A percentile compares a stretch with the other conserved stretches of the same genome.
Evolutionary conservation across 2,888 invertebrate species (phyloP).

Genomic region (Brenthis ino): DNA sequence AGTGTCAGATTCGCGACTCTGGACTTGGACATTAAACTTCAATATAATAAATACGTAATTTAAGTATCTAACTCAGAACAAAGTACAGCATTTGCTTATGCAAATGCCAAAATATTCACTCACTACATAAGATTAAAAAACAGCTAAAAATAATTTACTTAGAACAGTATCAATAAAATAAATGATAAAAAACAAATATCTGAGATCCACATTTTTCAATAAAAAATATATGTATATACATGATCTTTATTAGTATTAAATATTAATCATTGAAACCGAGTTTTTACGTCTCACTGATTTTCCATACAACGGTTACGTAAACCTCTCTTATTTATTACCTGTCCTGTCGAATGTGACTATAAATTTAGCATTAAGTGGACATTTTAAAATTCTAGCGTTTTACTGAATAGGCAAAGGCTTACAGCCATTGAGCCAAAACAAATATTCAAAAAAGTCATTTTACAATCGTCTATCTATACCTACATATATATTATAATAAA

Average conservation of each 20-base stretch:
- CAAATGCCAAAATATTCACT: background rate
- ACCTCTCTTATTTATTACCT: slow-evolving; percentile 13
- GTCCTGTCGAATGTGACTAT: slow-evolving; percentile 4
- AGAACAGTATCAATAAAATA: slow-evolving; percentile 1
- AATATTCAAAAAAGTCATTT: no score
- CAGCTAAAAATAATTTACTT: slow-evolving; percentile 4
- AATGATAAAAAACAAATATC: no score
- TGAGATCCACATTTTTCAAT: no score
- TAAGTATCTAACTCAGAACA: no score
- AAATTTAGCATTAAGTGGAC: background rate
- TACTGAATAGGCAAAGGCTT: background rate
- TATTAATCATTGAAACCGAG: slow-evolving; percentile 7
- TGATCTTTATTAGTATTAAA: background rate
- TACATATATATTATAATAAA: no score
- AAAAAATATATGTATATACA: no score
- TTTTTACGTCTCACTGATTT: slow-evolving; percentile 4
- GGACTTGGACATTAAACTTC: no score
- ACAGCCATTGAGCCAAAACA: no score
- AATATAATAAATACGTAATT: no score
- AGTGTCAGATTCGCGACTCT: no score
- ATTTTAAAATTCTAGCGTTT: background rate
- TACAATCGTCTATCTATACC: no score
- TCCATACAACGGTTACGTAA: background rate
- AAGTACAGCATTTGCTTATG: background rate
- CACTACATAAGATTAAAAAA: slow-evolving; percentile 1